Evolutionary conservation across 1,140 invertebrate genomes (phyloP).

Genomic region (Kradibia gibbosae): DNA sequence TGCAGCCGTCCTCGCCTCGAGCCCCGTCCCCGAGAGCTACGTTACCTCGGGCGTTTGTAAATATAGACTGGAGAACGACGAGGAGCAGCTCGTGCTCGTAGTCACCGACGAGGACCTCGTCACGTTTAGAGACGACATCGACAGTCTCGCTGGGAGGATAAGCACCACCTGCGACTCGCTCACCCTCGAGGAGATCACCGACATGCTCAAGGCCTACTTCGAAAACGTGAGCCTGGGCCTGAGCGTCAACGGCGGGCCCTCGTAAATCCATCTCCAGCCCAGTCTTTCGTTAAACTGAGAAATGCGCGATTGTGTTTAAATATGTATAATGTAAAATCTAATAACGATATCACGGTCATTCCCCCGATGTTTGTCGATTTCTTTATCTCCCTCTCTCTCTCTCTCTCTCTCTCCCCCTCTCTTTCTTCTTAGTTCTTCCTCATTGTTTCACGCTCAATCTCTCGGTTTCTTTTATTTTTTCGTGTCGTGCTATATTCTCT

Average conservation of each 20-base stretch:
- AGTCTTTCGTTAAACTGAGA: slow-evolving; percentile 17
- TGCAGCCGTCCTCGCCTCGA: neutral
- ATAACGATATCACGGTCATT: slow-evolving; percentile 47
- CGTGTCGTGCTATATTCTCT: neutral
- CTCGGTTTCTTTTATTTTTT: neutral
- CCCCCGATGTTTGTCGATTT: slow-evolving; percentile 45
- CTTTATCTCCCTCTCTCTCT: slow-evolving; percentile 27
- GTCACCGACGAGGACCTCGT: slow-evolving; percentile 53
- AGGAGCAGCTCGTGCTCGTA: slow-evolving; percentile 51
- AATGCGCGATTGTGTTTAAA: slow-evolving; percentile 43
- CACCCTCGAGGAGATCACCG: slow-evolving; percentile 49
- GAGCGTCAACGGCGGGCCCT: neutral
- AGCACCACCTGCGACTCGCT: slow-evolving; percentile 45
- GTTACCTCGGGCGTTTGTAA: slow-evolving; percentile 38
- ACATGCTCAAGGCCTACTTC: slow-evolving; percentile 51
- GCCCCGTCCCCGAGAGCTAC: slow-evolving; percentile 25
- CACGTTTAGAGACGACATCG: slow-evolving; percentile 50
- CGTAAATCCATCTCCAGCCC: neutral
- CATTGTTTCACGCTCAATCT: neutral
- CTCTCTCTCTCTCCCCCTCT: slow-evolving; percentile 33
- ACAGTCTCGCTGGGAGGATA: slow-evolving; percentile 49
- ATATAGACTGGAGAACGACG: slow-evolving; percentile 39
- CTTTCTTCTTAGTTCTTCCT: slow-evolving; percentile 18
- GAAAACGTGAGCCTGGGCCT: slow-evolving; percentile 13
- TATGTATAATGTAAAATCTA: slow-evolving; percentile 50